Conservation (phyloP, 2,888 invertebrate species). For the Clivina fossor region DNA sequence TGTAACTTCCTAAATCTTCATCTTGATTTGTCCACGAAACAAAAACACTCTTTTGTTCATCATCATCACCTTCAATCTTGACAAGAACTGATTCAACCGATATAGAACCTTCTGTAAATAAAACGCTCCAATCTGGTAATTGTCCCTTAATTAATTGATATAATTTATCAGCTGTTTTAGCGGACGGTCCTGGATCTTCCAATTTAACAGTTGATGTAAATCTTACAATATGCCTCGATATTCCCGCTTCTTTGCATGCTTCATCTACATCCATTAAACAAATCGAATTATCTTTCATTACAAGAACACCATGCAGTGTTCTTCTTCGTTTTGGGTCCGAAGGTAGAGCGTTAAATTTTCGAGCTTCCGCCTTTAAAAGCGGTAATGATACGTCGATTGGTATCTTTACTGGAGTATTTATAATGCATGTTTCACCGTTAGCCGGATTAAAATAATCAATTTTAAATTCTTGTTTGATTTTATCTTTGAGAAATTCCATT, state of each 20-base stretch:
- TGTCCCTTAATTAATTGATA: slow-evolving; percentile 74
- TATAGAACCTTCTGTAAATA: slow-evolving; percentile 79
- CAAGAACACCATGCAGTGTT: slow-evolving; percentile 84
- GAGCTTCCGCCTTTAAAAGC: slow-evolving; percentile 78
- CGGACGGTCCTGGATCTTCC: slow-evolving; percentile 75
- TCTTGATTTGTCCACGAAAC: slow-evolving; percentile 97
- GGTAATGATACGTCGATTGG: slow-evolving; percentile 87
- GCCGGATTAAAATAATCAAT: slow-evolving; percentile 94
- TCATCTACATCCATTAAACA: slow-evolving; percentile 87
- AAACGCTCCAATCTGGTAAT: slow-evolving; percentile 78
- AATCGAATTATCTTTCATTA: slow-evolving; percentile 84
- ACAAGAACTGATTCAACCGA: slow-evolving; percentile 89
- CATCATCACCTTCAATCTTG: slow-evolving; percentile 83
- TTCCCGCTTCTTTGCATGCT: slow-evolving; percentile 80
- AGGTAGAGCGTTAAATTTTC: slow-evolving; percentile 75
- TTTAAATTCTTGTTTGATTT: slow-evolving; percentile 90
- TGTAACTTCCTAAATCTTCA: slow-evolving; percentile 90
- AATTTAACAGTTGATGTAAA: slow-evolving; percentile 87
- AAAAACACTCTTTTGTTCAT: slow-evolving; percentile 83
- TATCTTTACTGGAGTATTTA: slow-evolving; percentile 83
- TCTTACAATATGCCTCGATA: slow-evolving; percentile 56
- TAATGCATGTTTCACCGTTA: slow-evolving; percentile 94
- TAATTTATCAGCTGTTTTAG: slow-evolving; percentile 78
- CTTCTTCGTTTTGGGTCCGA: slow-evolving; percentile 88
- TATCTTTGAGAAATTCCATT: slow-evolving; percentile 96